A percentile compares a stretch with the other conserved stretches of the same genome.
These are phyloP conservation scores for Carduelis carduelis DNA, from an alignment of 2,797 vertebrate genomes.

Conservation along the genomic window DNA sequence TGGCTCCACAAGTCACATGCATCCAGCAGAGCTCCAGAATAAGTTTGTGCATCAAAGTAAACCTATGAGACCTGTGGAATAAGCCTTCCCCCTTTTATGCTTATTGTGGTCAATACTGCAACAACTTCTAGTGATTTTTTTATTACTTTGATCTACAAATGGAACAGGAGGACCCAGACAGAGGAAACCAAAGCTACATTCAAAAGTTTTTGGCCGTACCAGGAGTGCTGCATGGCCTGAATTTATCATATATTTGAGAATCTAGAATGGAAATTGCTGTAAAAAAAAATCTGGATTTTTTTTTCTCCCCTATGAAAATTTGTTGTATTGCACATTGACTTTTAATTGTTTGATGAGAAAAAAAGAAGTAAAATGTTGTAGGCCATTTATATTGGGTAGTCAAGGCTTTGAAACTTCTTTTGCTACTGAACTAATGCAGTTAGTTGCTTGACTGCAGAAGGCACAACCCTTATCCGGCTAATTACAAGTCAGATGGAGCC, in stretches of 20 bases:
- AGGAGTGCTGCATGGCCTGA: neutral
- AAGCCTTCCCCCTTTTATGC: neutral
- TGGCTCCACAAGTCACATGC: neutral
- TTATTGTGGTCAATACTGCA: neutral
- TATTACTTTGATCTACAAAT: neutral
- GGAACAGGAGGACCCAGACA: neutral
- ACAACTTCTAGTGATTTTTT: neutral
- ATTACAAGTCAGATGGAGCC: conserved; percentile 26
- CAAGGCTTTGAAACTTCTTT: neutral
- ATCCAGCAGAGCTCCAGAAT: neutral
- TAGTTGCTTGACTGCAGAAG: neutral
- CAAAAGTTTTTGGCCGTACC: neutral
- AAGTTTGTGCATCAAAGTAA: neutral
- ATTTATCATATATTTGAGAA: neutral
- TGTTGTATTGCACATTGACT: neutral
- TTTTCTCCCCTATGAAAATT: neutral
- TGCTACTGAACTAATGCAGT: neutral
- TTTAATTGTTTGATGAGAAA: neutral
- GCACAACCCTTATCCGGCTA: neutral
- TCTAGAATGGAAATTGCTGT: neutral
- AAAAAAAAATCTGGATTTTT: neutral
- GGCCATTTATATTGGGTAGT: neutral
- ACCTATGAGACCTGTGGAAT: neutral
- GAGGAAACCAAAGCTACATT: neutral
- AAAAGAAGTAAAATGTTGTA: neutral